Conservation (phyloP, 2,113 vertebrate species). For the Neolamprologus cancellatus region DNA sequence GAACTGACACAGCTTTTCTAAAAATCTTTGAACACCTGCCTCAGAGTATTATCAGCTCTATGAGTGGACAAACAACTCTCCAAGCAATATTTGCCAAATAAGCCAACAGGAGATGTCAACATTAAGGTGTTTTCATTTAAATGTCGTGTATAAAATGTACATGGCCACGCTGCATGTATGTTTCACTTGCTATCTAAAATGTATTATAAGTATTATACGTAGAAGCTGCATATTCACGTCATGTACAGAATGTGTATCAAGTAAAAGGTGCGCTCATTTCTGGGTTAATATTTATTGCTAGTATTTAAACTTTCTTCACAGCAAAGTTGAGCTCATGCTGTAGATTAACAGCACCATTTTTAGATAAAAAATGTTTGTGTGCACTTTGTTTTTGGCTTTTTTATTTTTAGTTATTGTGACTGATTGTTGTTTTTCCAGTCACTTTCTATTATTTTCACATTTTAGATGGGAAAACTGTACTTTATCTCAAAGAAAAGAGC, state of each 20-base stretch:
- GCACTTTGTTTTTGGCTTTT: slow-evolving; percentile 12
- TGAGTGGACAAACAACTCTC: slow-evolving; percentile 3
- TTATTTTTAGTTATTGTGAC: neutral
- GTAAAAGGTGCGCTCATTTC: neutral
- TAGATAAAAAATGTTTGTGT: neutral
- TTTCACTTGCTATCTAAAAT: neutral
- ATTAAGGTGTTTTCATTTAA: neutral
- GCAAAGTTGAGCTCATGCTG: slow-evolving; percentile 20
- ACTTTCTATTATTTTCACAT: neutral
- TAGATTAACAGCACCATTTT: neutral
- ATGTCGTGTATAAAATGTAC: neutral
- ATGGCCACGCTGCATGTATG: neutral
- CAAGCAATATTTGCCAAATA: neutral
- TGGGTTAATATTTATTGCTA: neutral
- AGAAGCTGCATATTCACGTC: neutral
- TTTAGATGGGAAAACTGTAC: neutral
- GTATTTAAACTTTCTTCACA: neutral
- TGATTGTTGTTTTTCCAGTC: neutral
- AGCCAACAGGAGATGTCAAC: neutral
- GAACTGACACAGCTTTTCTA: neutral
- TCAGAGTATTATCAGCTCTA: slow-evolving; percentile 22
- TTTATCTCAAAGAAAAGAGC: neutral
- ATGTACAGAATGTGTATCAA: slow-evolving; percentile 17
- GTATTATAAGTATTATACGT: neutral
- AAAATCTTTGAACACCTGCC: neutral